A percentile compares a stretch with the other conserved stretches of the same genome.
These are phyloP conservation scores for Psammodynastes pulverulentus DNA, from an alignment of 2,113 vertebrate species.

Conservation along the genomic window DNA sequence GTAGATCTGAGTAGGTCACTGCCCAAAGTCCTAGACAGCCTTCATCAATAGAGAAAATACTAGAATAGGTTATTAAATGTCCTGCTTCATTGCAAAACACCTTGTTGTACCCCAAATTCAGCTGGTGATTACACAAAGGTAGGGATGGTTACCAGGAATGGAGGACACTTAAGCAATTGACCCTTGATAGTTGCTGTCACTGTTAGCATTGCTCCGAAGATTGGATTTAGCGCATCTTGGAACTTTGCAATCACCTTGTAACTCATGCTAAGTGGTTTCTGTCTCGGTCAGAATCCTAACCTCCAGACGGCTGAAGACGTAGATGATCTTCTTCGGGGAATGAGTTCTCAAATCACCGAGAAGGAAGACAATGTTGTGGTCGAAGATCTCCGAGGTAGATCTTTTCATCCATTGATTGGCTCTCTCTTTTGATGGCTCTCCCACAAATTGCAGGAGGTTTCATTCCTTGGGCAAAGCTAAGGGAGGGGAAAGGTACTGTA, in stretches of 20 bases:
- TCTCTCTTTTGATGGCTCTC: not conserved
- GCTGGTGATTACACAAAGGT: not conserved
- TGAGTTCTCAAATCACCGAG: conserved; percentile 93
- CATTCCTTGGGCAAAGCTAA: not conserved
- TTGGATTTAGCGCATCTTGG: not conserved
- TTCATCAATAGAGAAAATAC: not conserved
- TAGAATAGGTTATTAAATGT: not conserved
- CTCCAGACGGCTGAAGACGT: conserved; percentile 68
- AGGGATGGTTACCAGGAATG: not conserved
- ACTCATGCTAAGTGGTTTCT: not conserved
- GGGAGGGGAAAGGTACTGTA: not conserved
- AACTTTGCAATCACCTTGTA: not conserved
- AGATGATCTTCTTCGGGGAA: conserved; percentile 85
- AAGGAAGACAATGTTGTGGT: conserved; percentile 84
- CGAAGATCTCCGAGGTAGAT: conserved; percentile 85
- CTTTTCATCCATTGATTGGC: not conserved
- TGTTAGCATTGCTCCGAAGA: not conserved
- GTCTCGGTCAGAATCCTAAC: conserved; percentile 66
- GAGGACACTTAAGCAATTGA: not conserved
- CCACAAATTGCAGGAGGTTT: fast-evolving
- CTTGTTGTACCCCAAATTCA: not conserved
- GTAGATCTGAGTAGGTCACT: not conserved
- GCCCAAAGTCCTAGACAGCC: not conserved
- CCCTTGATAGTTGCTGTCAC: not conserved
- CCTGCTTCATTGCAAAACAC: not conserved